Evolutionary conservation across 2,888 invertebrate species (phyloP), one percentile per base, ranked within the genome.

Genomic region (Reticulitermes lucifugus): DNA sequence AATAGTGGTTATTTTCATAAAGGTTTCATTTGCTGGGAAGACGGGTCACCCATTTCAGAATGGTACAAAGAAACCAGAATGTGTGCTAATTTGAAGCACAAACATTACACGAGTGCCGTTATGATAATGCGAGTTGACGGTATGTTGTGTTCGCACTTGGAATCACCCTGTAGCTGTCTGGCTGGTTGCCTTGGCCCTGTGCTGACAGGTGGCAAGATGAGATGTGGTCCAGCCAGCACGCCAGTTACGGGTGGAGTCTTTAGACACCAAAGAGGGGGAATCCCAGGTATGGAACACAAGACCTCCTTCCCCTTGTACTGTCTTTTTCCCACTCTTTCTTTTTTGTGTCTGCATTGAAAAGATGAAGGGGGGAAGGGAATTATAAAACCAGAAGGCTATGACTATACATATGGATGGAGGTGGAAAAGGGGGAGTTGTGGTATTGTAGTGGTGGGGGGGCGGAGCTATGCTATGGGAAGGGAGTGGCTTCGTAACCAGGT

Each of bases 181-280:
- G n/a, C 71, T 71, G 18, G 41, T 73, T 73, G 22, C 73, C 73
- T 73, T 73, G 73, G 29, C 65, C 85, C 55, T 75, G 83, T 43
- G 65, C 79, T 85, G 85, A 75, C 85, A 83, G 83, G 79, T 83
- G 82, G 85, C 83, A 59, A 75, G 84, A 84, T 84, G 84, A 84
- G 84, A 84, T 60, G 84, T 84, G 84, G 84, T 84, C 84, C 84
- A 84, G 60, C 35, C 80, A 65, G 80, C 80, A 21, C 59, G 60
- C 18, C 21, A 7, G 35, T 2, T 73, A 21, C 73, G 41, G 73
- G 71, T n/a, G 71, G 65, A 79, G 84, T 79, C 70, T 79, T 29
- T 79, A 29, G 35, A 43, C 59, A 3, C 29, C 41, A 18, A 43
- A 60, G 65, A 79, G 60, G 60, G 55, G 51, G 75, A 79, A 65